Percentiles rank a stretch among this genome's conserved stretches.
Evolutionary conservation across 2,888 invertebrate species (phyloP).

Genomic region (Brachynemurus nebulosus): DNA sequence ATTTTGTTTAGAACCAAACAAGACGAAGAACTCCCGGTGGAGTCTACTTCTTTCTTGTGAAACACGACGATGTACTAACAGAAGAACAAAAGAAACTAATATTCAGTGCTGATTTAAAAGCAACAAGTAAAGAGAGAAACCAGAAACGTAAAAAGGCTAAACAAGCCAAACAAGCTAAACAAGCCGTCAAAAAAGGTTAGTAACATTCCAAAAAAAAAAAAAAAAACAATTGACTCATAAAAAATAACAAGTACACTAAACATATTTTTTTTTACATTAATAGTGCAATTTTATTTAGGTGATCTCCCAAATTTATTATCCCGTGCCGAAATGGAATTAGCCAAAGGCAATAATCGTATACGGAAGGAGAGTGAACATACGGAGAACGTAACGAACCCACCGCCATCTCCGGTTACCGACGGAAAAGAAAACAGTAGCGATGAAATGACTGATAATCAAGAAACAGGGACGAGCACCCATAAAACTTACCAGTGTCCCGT

Average conservation of each 20-base stretch:
- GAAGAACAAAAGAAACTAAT: slow-evolving; percentile 51
- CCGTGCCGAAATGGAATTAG: slow-evolving; percentile 40
- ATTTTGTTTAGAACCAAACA: slow-evolving; percentile 47
- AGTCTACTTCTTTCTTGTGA: slow-evolving; percentile 68
- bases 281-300: no score
- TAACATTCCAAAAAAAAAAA: no score
- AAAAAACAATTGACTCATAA: no score
- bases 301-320: slow-evolving; percentile 49
- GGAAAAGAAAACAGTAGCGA: slow-evolving; percentile 49
- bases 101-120: slow-evolving; percentile 43
- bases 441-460: slow-evolving; percentile 20
- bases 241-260: background rate
- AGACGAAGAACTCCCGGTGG: slow-evolving; percentile 79
- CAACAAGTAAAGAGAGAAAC: background rate
- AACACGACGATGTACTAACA: slow-evolving; percentile 51
- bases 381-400: slow-evolving; percentile 53
- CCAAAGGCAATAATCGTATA: slow-evolving; percentile 23
- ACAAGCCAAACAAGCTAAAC: no score
- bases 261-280: no score
- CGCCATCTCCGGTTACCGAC: slow-evolving; percentile 68
- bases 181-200: no score
- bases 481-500: no score
- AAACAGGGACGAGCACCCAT: background rate
- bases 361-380: slow-evolving; percentile 35
- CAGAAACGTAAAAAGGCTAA: background rate